A percentile compares a stretch with the other conserved stretches of the same genome.
These are phyloP conservation scores for Sebastes vulpes DNA, from an alignment of 2,797 vertebrate genomes.

Conservation along the genomic window DNA sequence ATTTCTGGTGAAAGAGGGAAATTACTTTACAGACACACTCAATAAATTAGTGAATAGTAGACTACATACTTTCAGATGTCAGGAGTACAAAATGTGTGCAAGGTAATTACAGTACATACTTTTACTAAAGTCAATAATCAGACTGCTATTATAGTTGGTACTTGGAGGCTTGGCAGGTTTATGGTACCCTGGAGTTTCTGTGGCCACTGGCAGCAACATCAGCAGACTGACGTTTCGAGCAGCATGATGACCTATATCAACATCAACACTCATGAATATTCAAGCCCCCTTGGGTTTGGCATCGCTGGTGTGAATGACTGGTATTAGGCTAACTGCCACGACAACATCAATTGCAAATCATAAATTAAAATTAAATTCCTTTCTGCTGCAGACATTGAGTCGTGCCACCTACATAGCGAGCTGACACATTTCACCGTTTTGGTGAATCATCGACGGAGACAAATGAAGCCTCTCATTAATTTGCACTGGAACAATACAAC, in stretches of 20 bases:
- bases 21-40: constrained; percentile 20
- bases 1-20: constrained; percentile 22
- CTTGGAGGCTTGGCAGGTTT: constrained; percentile 31
- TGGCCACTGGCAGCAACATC: constrained; percentile 31
- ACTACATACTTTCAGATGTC: constrained; percentile 9
- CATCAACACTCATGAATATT: constrained; percentile 63
- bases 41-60: constrained; percentile 12
- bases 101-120: constrained; percentile 29
- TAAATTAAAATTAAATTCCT: constrained; percentile 60
- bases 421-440: constrained; percentile 51
- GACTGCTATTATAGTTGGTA: constrained; percentile 33
- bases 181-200: constrained; percentile 35
- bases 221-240: constrained; percentile 36
- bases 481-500: constrained; percentile 31
- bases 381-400: constrained; percentile 43
- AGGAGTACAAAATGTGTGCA: constrained; percentile 1
- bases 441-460: constrained; percentile 54
- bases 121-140: constrained; percentile 47
- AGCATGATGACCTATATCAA: constrained; percentile 47
- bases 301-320: constrained; percentile 48
- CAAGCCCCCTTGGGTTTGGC: constrained; percentile 45
- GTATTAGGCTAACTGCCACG: constrained; percentile 51
- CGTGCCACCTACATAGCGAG: constrained; percentile 47
- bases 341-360: constrained; percentile 64
- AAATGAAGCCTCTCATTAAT: constrained; percentile 45